Base-by-base conservation (phyloP, 2,113 vertebrate genomes). In the Carlito syrichta region DNA sequence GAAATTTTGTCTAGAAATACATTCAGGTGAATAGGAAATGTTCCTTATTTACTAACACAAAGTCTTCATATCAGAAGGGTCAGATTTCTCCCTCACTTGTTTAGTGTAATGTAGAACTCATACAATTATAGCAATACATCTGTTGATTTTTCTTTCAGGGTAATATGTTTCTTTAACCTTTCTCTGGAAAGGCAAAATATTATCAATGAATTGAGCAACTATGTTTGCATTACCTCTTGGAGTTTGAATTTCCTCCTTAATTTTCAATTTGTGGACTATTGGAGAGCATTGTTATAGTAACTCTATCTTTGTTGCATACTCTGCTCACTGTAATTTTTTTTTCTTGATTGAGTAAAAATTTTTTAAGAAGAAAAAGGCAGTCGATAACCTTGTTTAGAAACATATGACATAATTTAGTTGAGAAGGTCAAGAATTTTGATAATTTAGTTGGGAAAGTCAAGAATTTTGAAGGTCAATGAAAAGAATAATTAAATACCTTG, bases 101-200 rank as follows among this genome's bases (percentile, higher is more conserved):
- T 83, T 56, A 73, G 32, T 90, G 35, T 68, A 63, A 89, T 93
- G 94, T 82, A 81, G 78, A 96, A 91, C 54, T 86, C 69, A 83
- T 54, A 60, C 0, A 45, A 50, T 86, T 87, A 89, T 94, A 62
- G 14, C 52, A 86, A 63, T 9, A 73, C 23, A 63, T 78, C 85
- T 78, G 8, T 79, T 94, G 68, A 48, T n/a, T 82, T 88, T 89
- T 86, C 43, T 84, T 88, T 76, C 20, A 32, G 73, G 79, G 54
- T 71, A 43, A 30, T 85, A 90, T 74, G 22, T 92, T 90, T 77
- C 54, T 88, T 58, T 88, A 91, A 81, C 45, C 13, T 92, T 89
- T 96, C 50, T 95, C 74, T 94, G 87, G 86, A 85, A 76, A 90
- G 81, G 8, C 94, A 89, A 71, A 69, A 14, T 50, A 45, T 68